Evolutionary conservation across 2,888 invertebrate species (phyloP).

Genomic region (Drosophila antonietae): DNA sequence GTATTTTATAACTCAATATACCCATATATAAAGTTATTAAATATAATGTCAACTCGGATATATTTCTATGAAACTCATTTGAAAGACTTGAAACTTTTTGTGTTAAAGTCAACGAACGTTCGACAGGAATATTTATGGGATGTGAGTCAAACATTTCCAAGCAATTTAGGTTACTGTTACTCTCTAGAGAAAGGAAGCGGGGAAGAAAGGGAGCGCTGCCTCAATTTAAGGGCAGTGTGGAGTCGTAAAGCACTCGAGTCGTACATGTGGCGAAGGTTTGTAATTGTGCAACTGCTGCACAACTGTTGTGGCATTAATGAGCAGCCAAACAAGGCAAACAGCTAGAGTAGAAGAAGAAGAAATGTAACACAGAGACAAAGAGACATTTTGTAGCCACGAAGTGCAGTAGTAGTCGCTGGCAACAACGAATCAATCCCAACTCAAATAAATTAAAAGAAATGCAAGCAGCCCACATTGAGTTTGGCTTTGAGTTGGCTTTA

Average conservation of each 20-base stretch:
- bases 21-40: neutral
- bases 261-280: conserved; percentile 30
- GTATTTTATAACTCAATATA: no score
- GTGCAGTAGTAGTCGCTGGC: conserved; percentile 30
- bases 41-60: neutral
- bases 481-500: conserved; percentile 35
- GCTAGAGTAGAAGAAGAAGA: neutral
- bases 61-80: neutral
- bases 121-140: conserved; percentile 30
- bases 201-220: neutral
- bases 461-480: conserved; percentile 59
- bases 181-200: conserved; percentile 4
- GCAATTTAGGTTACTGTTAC: conserved; percentile 53
- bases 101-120: conserved; percentile 35
- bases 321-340: conserved; percentile 38
- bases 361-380: conserved; percentile 13
- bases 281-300: conserved; percentile 48
- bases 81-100: conserved; percentile 1
- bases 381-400: conserved; percentile 30
- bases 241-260: conserved; percentile 36
- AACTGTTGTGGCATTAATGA: conserved; percentile 58
- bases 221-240: conserved; percentile 33
- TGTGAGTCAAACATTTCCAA: conserved; percentile 20
- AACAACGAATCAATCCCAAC: conserved; percentile 54
- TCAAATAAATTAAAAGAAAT: conserved; percentile 73